These are phyloP conservation scores for Phrynocephalus vlangalii DNA, from an alignment of 2,797 vertebrate species.

Conservation along the genomic window DNA sequence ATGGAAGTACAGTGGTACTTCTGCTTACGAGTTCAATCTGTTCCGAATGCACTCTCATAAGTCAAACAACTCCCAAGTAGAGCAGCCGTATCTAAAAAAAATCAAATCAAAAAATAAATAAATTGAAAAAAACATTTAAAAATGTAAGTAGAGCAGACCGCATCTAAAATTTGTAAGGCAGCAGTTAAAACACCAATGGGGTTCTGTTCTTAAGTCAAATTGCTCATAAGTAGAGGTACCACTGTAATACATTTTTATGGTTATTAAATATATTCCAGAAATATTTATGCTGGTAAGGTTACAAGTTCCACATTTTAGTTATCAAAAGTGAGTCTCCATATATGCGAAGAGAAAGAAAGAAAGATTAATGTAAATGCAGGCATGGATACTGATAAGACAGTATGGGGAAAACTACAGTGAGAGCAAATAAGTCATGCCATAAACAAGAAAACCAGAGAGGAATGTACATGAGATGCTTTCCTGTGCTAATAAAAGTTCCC, in stretches of 20 bases:
- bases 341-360: background rate
- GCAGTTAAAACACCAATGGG: too few relatives aligned
- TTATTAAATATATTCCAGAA: background rate
- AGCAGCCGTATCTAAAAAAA: too few relatives aligned
- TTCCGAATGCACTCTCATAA: too few relatives aligned
- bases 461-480: background rate
- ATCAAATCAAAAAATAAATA: too few relatives aligned
- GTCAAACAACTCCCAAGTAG: too few relatives aligned
- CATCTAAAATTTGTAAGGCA: too few relatives aligned
- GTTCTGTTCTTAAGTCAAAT: too few relatives aligned
- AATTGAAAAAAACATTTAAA: too few relatives aligned
- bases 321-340: background rate
- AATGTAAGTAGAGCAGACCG: too few relatives aligned
- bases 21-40: too few relatives aligned
- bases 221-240: too few relatives aligned
- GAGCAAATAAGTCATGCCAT: background rate
- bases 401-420: background rate
- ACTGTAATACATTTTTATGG: background rate
- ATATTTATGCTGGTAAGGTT: background rate
- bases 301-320: background rate
- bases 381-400: background rate
- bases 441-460: background rate
- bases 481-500: constrained; percentile 2
- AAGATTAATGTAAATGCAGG: background rate
- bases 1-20: background rate